Base-by-base conservation (phyloP, 1,140 invertebrate species). In the Bombus breviceps region DNA sequence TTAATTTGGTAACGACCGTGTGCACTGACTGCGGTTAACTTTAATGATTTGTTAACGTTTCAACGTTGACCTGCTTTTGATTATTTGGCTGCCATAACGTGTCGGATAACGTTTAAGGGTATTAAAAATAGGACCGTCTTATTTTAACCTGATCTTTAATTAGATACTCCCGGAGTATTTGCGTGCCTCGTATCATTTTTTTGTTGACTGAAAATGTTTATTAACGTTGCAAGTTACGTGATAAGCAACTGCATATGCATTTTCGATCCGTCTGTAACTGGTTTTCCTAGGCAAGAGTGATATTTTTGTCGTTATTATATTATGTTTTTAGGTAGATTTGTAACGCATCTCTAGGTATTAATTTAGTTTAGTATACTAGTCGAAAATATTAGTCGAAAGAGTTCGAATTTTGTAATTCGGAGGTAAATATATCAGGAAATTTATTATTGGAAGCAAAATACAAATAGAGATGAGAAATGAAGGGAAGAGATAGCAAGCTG, bases 1-100 rank as follows among this genome's bases (percentile, higher is more conserved):
- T 85, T 81, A 74, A 85, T 74, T 81, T n/a, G 84, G 59, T 81
- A 85, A 74, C 84, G 69, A 75, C 18, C 22, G 62, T 10, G 71
- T 3, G n/a, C 15, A 34, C 59, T 4, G 78, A 43, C 34, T 68
- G 57, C 28, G 83, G 69, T 53, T 34, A 37, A 74, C 8, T 57
- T 73, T 68, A 74, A 74, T 81, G 41, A 57, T 41, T 81, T n/a
- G 78, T 79, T 74, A 81, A 53, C n/a, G n/a, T 47, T 80, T 3
- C 41, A 81, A 66, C 34, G 57, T n/a, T 64, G 25, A 4, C 57
- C 15, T 18, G 59, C 12, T 57, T 53, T n/a, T 8, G 4, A 25
- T 1, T 53, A 22, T 22, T 59, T 41, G n/a, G n/a, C 41, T n/a
- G 22, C 22, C 8, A 15, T 28, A 22, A 1, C 69, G 34, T 34